Evolutionary conservation across 2,113 vertebrate species (phyloP), one percentile per base, ranked within the genome.

Genomic region (Maccullochella peelii): DNA sequence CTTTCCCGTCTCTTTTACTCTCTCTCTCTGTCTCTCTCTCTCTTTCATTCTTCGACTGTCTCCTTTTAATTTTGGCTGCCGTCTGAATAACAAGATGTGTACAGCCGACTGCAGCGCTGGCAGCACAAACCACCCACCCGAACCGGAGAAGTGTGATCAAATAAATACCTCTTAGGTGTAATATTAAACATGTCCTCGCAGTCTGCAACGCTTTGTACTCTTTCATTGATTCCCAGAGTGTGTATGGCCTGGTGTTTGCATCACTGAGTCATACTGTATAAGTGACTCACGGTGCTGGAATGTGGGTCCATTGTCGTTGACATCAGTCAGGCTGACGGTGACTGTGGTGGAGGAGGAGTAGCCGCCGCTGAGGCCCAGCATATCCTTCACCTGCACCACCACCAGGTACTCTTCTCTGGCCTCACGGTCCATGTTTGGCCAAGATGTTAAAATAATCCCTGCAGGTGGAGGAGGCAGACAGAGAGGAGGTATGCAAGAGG

Each of bases 241-340:
- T 59, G 63, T 12, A 65, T 62, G 47, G 59, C 49, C 25, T 2
- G 30, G 52, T n/a, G 44, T 86, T 82, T 82, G 74, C 63, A 66
- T 80, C 49, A 40, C 44, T 44, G 67, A 86, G 47, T 73, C 71
- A 57, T 73, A 20, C n/a, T 16, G 12, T 10, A 3, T 20, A 15
- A 30, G 61, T 55, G 72, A 96, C 98, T 98, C 92, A 99, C 98
- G 94, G 71, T 97, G 96, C 86, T 96, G 96, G 95, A 99, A 99
- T 77, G 95, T 95, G 25, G 98, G 98, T 33, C 97, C 97, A 20
- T 99, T 99, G 92, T 99, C 98, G 86, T 99, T 99, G 85, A 99
- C 83, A 49, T 99, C 98, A 0, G 95, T 97, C 69, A 99, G 95
- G 72, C 90, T 97, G 88, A 99, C 95, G 55, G 96, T 97, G 71